Percentiles rank a stretch among this genome's conserved stretches.
Evolutionary conservation across 2,888 invertebrate genomes (phyloP).

Genomic region (Tipula helvola): DNA sequence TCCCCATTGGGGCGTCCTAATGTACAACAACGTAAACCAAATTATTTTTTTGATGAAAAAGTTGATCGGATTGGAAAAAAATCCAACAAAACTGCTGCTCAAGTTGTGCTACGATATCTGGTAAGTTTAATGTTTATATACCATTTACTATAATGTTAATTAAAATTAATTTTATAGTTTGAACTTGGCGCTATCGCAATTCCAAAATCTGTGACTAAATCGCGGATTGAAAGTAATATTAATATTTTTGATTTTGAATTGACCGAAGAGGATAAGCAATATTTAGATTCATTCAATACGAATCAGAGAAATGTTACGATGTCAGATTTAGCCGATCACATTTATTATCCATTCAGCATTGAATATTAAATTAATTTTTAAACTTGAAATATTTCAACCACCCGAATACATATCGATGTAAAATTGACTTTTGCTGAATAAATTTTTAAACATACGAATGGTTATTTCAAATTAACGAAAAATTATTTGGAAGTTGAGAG

Average conservation of each 20-base stretch:
- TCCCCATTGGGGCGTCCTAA: constrained; percentile 58
- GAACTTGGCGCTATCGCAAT: constrained; percentile 32
- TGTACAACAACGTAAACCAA: constrained; percentile 34
- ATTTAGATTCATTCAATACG: constrained; percentile 39
- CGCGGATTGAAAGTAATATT: constrained; percentile 37
- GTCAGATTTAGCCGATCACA: constrained; percentile 20
- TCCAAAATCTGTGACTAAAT: constrained; percentile 38
- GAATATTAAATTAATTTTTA: constrained; percentile 23
- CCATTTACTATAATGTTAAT: background rate
- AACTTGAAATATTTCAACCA: background rate
- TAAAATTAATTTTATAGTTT: constrained; percentile 45
- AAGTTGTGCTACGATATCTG: constrained; percentile 50
- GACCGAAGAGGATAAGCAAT: constrained; percentile 36
- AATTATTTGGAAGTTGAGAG: too few relatives aligned
- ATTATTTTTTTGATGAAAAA: constrained; percentile 38
- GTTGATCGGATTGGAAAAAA: constrained; percentile 44
- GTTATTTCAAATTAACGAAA: too few relatives aligned
- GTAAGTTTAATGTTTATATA: constrained; percentile 34
- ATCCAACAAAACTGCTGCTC: constrained; percentile 50
- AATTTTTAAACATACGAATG: too few relatives aligned
- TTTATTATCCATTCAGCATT: constrained; percentile 32
- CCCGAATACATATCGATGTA: background rate
- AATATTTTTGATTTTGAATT: constrained; percentile 40
- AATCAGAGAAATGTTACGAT: constrained; percentile 25
- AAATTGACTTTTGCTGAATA: too few relatives aligned